Conservation (phyloP, 2,113 vertebrate species). For the Anoplopoma fimbria region DNA sequence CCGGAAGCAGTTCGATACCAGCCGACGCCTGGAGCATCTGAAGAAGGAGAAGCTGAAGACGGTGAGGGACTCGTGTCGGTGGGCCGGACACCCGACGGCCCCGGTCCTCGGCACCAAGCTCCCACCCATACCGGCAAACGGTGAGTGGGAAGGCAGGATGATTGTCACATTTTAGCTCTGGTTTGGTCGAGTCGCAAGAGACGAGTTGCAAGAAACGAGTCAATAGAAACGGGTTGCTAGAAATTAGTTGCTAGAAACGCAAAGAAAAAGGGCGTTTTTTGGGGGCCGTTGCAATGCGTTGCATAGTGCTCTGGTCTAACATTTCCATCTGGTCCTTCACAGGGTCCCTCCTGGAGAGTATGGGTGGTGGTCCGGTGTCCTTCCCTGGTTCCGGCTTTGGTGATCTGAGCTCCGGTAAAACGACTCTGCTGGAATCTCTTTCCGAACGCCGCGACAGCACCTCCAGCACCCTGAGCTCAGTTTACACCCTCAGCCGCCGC, state of each 20-base stretch:
- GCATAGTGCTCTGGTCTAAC: too few relatives aligned
- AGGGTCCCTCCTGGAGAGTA: constrained; percentile 81
- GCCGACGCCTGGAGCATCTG: constrained; percentile 85
- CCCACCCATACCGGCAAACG: constrained; percentile 88
- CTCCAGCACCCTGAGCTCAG: constrained; percentile 91
- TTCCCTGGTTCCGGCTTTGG: constrained; percentile 82
- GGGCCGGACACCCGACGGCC: constrained; percentile 84
- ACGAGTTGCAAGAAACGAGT: too few relatives aligned
- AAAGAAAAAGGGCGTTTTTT: too few relatives aligned
- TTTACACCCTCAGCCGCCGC: constrained; percentile 90
- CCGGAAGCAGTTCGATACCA: constrained; percentile 57
- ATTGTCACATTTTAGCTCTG: not conserved
- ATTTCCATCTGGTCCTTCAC: not conserved
- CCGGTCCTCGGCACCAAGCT: constrained; percentile 85
- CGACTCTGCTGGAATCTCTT: constrained; percentile 86
- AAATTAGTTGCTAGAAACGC: too few relatives aligned
- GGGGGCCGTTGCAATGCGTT: too few relatives aligned
- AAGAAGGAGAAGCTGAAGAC: constrained; percentile 93
- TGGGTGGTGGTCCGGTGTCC: constrained; percentile 80
- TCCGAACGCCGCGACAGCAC: constrained; percentile 89
- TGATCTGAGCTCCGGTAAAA: constrained; percentile 83
- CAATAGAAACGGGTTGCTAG: too few relatives aligned
- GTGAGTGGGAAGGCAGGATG: constrained; percentile 80
- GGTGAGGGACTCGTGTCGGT: constrained; percentile 92
- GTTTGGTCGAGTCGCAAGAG: too few relatives aligned